A percentile compares a stretch with the other conserved stretches of the same genome.
phyloP scores from a whole-genome alignment of 1,140 invertebrate genomes.

The Drosophila murphyi region DNA sequence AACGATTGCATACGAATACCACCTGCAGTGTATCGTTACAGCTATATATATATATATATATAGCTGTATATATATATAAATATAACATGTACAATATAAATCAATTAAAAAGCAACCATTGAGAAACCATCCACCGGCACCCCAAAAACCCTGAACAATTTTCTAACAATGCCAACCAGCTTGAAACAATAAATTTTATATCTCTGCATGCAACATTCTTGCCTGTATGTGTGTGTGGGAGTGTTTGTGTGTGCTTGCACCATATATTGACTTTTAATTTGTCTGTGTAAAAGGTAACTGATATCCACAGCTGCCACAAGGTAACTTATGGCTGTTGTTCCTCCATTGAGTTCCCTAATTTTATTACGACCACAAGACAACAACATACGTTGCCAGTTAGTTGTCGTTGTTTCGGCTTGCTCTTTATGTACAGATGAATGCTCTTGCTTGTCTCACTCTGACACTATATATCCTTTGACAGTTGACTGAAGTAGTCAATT shows the following conservation, averaged over 20 bases:
- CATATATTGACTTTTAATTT: conserved; percentile 74
- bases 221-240: neutral
- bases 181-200: conserved; percentile 67
- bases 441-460: neutral
- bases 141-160: conserved; percentile 27
- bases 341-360: conserved; percentile 26
- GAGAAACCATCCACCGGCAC: neutral
- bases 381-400: conserved; percentile 11
- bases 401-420: neutral
- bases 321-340: conserved; percentile 26
- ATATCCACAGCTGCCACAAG: conserved; percentile 29
- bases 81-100: neutral
- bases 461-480: conserved; percentile 10
- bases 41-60: conserved; percentile 1
- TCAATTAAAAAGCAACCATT: conserved; percentile 31
- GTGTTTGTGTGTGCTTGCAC: conserved; percentile 4
- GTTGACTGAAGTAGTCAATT: conserved; percentile 22
- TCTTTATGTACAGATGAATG: neutral
- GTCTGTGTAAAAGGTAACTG: conserved; percentile 36
- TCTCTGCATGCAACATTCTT: conserved; percentile 31
- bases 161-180: conserved; percentile 41
- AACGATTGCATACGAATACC: conserved; percentile 1
- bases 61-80: neutral
- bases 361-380: conserved; percentile 19
- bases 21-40: neutral